Base-by-base conservation (phyloP, 2,888 invertebrate species). In the Thumatha senex region DNA sequence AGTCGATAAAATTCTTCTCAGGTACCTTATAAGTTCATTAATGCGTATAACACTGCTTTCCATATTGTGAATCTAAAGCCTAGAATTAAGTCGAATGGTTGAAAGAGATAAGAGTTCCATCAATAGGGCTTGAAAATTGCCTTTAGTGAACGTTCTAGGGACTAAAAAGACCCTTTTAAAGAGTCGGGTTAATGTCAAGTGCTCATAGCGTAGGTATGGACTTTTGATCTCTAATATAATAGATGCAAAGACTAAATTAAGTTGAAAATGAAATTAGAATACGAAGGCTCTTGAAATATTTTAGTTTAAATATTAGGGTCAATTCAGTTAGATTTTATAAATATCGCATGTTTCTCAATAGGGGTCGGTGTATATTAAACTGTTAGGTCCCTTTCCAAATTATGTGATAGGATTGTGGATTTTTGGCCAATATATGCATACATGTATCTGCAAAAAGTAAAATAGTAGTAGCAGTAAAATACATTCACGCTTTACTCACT, bases 51-150 rank as follows among this genome's bases (percentile, higher is more conserved):
- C 5, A 5, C 18, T 4, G 14, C 14, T 3, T 14, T 7, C 8
- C 14, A 36, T 9, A 12, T 36, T 14, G 9, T 36, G 9, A 15
- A 36, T 36, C 14, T 14, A 36, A 34, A 43, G 9, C 33, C 12
- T 7, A 31, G 14, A 14, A 42, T 33, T 12, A 18, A 14, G 43
- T 51, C 39, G 34, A 12, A 10, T 56, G 49, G 48, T 48, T 14
- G 13, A 13, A 36, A 14, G 36, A 36, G 14, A 35, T 35, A 35
- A 7, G 14, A 12, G 14, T 56, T 40, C 42, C 59, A 56, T 56
- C 63, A 54, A 14, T 31, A 44, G 18, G 29, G 36, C 48, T 35
- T 36, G 36, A 46, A 53, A 60, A 67, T 68, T 56, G 53, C 54
- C 45, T 48, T 34, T 15, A 44, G 43, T 52, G 12, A 31, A 40